A percentile compares a stretch with the other conserved stretches of the same genome.
Evolutionary conservation across 2,888 invertebrate genomes (phyloP).

Genomic region (Alloscopus bannaensis): DNA sequence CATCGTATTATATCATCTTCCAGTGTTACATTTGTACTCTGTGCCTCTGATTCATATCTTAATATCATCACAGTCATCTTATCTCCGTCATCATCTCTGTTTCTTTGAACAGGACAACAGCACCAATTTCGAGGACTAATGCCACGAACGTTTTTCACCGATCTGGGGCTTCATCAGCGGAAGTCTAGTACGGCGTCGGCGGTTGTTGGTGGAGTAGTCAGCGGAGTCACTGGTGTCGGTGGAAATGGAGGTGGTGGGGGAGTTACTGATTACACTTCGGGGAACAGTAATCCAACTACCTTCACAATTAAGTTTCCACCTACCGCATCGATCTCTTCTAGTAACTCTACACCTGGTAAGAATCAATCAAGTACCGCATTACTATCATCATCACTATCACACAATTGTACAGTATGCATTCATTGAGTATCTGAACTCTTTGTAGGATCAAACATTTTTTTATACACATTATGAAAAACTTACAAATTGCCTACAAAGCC

Average conservation of each 20-base stretch:
- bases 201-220: constrained; percentile 36
- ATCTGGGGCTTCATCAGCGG: constrained; percentile 65
- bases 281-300: constrained; percentile 43
- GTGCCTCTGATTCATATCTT: too few relatives aligned
- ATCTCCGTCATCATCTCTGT: too few relatives aligned
- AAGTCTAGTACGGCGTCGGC: constrained; percentile 52
- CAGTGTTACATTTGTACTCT: too few relatives aligned
- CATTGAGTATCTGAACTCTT: too few relatives aligned
- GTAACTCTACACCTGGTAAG: constrained; percentile 56
- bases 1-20: too few relatives aligned
- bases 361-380: too few relatives aligned
- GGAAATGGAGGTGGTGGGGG: constrained; percentile 26
- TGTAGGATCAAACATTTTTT: too few relatives aligned
- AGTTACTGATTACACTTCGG: constrained; percentile 39
- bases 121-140: constrained; percentile 71
- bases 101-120: constrained; percentile 60
- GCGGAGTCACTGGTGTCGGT: constrained; percentile 3
- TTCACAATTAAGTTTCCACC: constrained; percentile 72
- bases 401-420: too few relatives aligned
- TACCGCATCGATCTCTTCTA: constrained; percentile 67
- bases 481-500: too few relatives aligned
- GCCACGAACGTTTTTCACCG: constrained; percentile 67
- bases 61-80: constrained; percentile 18
- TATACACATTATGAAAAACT: too few relatives aligned
- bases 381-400: too few relatives aligned